Conservation (phyloP, 2,888 invertebrate species). For the Slavum lentiscoides region DNA sequence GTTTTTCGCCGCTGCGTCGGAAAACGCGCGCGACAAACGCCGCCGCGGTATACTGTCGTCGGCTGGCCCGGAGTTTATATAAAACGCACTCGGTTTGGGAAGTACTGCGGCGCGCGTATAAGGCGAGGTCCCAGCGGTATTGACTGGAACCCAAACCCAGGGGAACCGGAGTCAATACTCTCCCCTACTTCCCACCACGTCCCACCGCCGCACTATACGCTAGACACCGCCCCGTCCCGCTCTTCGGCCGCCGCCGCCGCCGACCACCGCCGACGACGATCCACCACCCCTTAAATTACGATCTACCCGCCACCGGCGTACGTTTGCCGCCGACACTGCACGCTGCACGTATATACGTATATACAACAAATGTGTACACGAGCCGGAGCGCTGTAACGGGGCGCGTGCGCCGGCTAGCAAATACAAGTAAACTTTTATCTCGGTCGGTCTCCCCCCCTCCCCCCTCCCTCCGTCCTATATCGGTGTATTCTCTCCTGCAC, state of each 20-base stretch:
- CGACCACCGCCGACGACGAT: conserved; percentile 55
- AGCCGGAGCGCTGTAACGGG: background rate
- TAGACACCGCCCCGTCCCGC: background rate
- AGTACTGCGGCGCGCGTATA: conserved; percentile 54
- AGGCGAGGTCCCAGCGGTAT: conserved; percentile 63
- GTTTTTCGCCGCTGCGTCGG: too few species aligned
- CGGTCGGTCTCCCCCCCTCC: too few species aligned
- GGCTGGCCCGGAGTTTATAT: background rate
- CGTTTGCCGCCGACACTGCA: conserved; percentile 18
- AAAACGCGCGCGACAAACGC: background rate
- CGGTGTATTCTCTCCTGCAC: too few species aligned
- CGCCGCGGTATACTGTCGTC: background rate
- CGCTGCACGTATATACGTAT: background rate
- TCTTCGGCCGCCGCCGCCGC: background rate
- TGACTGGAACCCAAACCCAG: conserved; percentile 62
- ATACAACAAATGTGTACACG: background rate
- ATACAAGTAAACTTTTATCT: conserved; percentile 48
- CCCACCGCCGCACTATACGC: conserved; percentile 54
- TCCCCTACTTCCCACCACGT: conserved; percentile 56
- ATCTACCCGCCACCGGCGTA: conserved; percentile 30
- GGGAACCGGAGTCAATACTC: conserved; percentile 62
- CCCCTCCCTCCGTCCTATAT: too few species aligned
- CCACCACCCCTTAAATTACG: conserved; percentile 44
- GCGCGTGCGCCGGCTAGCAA: background rate
- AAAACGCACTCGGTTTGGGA: conserved; percentile 42